Conservation (phyloP, 92 coral and sea anemone species). For the Pocillopora grandis region DNA sequence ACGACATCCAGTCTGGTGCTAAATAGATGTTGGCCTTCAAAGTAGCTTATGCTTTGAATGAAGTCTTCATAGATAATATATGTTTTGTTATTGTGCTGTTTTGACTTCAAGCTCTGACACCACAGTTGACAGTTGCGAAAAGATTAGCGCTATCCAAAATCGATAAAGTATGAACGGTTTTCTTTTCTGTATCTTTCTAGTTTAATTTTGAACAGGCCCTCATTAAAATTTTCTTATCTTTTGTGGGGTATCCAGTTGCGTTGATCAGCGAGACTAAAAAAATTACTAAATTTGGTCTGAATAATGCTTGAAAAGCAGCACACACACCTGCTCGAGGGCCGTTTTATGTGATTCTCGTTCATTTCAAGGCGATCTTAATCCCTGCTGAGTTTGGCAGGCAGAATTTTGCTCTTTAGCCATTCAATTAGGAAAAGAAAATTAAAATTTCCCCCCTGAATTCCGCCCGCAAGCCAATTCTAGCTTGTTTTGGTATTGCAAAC, state of each 20-base stretch:
- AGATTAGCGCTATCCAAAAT: constrained; percentile 51
- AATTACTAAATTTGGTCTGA: constrained; percentile 47
- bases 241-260: constrained; percentile 66
- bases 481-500: constrained; percentile 49
- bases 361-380: constrained; percentile 30
- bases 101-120: constrained; percentile 46
- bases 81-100: constrained; percentile 12
- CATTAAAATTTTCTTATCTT: constrained; percentile 75
- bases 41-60: background rate
- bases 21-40: constrained; percentile 14
- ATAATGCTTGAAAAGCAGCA: constrained; percentile 24
- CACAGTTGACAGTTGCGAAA: constrained; percentile 65
- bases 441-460: constrained; percentile 30
- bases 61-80: constrained; percentile 28
- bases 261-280: constrained; percentile 54
- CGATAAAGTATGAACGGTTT: constrained; percentile 67
- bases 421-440: constrained; percentile 31
- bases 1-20: background rate
- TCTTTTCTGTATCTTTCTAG: constrained; percentile 66
- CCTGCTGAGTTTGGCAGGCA: constrained; percentile 29
- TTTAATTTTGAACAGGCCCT: constrained; percentile 77
- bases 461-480: constrained; percentile 39
- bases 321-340: constrained; percentile 20
- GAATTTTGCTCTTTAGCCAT: constrained; percentile 26
- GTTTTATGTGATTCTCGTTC: constrained; percentile 28